Evolutionary conservation across 2,113 vertebrate genomes (phyloP).

Genomic region (Picathartes gymnocephalus): DNA sequence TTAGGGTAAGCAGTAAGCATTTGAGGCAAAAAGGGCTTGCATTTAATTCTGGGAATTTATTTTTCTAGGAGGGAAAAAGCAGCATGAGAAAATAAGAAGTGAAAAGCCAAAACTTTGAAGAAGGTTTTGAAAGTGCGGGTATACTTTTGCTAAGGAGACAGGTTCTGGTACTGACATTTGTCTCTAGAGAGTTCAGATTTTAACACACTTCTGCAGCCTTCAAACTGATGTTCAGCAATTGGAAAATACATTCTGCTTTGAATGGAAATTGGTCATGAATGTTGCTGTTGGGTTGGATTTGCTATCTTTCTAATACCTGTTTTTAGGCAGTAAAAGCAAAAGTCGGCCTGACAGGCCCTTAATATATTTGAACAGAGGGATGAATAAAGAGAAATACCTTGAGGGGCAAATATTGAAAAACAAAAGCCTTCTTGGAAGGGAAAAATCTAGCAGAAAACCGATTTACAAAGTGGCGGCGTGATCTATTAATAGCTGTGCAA

Average conservation of each 20-base stretch:
- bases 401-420: slow-evolving; percentile 30
- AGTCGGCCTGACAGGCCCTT: background rate
- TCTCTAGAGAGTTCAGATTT: slow-evolving; percentile 34
- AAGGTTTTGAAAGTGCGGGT: background rate
- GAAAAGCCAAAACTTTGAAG: background rate
- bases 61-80: background rate
- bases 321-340: slow-evolving; percentile 13
- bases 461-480: slow-evolving; percentile 1
- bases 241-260: slow-evolving; percentile 36
- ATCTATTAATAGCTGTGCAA: slow-evolving; percentile 50
- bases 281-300: slow-evolving; percentile 47
- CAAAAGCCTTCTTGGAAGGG: background rate
- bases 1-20: background rate
- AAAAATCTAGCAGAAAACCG: background rate
- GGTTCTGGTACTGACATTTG: slow-evolving; percentile 14
- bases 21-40: background rate
- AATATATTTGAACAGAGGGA: slow-evolving; percentile 27
- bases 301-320: background rate
- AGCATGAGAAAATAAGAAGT: background rate
- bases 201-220: slow-evolving; percentile 13
- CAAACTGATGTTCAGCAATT: slow-evolving; percentile 17
- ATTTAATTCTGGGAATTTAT: background rate
- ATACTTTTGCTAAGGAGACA: slow-evolving; percentile 3
- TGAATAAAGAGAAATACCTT: slow-evolving; percentile 33
- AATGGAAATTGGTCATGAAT: slow-evolving; percentile 26